Evolutionary conservation across 1,140 invertebrate species (phyloP), one percentile per base, ranked within the genome.

Genomic region (Hyles vespertilio): DNA sequence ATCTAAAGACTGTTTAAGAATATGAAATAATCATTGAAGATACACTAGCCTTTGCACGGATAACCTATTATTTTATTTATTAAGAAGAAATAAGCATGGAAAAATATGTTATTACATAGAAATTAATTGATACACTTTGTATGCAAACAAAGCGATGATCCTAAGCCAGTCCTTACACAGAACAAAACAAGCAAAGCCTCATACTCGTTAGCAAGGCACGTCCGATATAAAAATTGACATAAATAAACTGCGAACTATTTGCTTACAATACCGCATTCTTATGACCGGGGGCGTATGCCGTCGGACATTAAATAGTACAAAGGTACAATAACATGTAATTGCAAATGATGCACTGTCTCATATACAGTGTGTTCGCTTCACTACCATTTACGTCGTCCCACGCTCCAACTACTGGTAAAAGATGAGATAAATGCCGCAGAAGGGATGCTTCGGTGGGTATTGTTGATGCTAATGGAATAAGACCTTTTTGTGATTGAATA

Each of bases 271-370:
- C 80, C 57, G 73, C 76, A 76, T 81, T 77, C 77, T 77, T 76
- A 67, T 64, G 66, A 74, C 67, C 59, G 56, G 59, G 65, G 60
- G 62, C 69, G 36, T 32, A 63, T 73, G 51, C 56, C 46, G 48
- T 43, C 72, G 73, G 69, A 74, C 72, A 76, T 82, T 84, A 80
- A 81, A 61, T 79, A 81, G 80, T 74, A 85, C 77, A 81, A 83
- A 84, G 75, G 74, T 68, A 88, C 85, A 88, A 87, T 87, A 85
- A 83, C 77, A 67, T 83, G 82, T 88, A 88, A 88, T 88, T 88
- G 85, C 81, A 83, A 85, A 87, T 87, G 81, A 82, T 88, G 81
- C 82, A 85, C 70, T 81, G 84, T 81, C 82, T 84, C 78, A 81
- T 77, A 81, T 77, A 70, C 63, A 64, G 58, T 64, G 64, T 67